Evolutionary conservation across 2,888 invertebrate genomes (phyloP), one percentile per base, ranked within the genome.

Genomic region (Ypsolopha scabrella): DNA sequence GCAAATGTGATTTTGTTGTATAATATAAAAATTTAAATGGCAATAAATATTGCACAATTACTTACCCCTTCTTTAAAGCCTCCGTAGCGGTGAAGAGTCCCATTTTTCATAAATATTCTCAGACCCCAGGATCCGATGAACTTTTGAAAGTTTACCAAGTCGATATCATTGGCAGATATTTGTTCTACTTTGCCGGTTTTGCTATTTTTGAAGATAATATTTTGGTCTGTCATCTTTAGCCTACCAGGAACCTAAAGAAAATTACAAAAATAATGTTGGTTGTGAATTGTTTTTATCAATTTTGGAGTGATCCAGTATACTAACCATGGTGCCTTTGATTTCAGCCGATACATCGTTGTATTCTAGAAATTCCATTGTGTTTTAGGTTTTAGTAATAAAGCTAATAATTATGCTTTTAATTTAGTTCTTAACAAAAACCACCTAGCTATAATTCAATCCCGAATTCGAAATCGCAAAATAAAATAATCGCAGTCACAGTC

Each of bases 141-240:
- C 66, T 95, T 93, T 72, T 98, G 94, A 88, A 97, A 98, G 72
- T 95, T 94, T 0, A 96, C 94, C 52, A 93, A 81, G 51, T 98
- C 97, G 65, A 99, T 93, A 60, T 99, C 98, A 48, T 89, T 85
- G 0, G 93, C 89, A 38, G 90, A 87, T 57, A 98, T 92, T 70
- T 96, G 95, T 69, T 98, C 98, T 0, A 98, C 95, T 80, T 97
- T 98, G 1, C 99, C 99, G 0, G 98, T 99, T 81, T 96, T 97
- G 58, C 90, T 93, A 76, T 98, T 98, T 75, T 98, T 98, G 73
- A 98, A 99, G 48, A 94, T 89, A 38, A 99, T 92, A 62, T 91
- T 91, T 67, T 94, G 93, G 58, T 97, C 96, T 0, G 96, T 95
- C 75, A 99, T 90, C 78, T 98, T 98, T 38, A 99, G 78, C 54